Evolutionary conservation across 2,888 invertebrate species (phyloP).

Genomic region (Andrena marginata): DNA sequence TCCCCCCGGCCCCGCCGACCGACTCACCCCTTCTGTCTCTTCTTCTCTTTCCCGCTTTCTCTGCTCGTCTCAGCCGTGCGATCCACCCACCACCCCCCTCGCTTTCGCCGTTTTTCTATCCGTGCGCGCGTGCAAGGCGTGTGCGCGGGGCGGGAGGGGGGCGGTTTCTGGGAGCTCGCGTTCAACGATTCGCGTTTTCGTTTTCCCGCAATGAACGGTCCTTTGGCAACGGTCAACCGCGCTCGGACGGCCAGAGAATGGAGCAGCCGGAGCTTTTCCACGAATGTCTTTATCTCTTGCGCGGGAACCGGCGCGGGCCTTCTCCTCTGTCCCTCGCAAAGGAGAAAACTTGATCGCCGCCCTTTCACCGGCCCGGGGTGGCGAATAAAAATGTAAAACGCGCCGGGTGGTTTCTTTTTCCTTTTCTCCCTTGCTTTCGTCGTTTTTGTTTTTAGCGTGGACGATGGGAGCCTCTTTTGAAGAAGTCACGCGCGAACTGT

Average conservation of each 20-base stretch:
- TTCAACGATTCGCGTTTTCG: slow-evolving; percentile 75
- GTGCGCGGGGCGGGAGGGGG: slow-evolving; percentile 6
- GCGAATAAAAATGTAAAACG: neutral
- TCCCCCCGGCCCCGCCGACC: slow-evolving; percentile 12
- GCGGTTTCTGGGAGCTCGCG: slow-evolving; percentile 60
- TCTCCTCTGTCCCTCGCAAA: slow-evolving; percentile 1
- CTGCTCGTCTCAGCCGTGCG: neutral
- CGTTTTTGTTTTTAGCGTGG: neutral
- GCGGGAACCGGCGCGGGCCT: slow-evolving; percentile 2
- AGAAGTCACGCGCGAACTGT: neutral
- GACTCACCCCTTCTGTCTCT: slow-evolving; percentile 25
- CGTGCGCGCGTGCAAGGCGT: neutral
- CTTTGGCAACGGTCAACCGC: slow-evolving; percentile 74
- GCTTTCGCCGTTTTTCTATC: slow-evolving; percentile 8
- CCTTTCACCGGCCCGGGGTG: slow-evolving; percentile 20
- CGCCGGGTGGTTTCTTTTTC: neutral
- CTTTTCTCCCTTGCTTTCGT: neutral
- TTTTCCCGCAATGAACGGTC: slow-evolving; percentile 69
- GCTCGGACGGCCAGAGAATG: slow-evolving; percentile 59
- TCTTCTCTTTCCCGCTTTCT: slow-evolving; percentile 33
- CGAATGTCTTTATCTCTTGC: slow-evolving; percentile 65
- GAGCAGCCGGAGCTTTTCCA: slow-evolving; percentile 22
- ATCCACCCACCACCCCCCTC: neutral
- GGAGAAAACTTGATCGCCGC: slow-evolving; percentile 47
- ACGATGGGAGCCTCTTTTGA: neutral